Percentiles rank a stretch among this genome's conserved stretches.
phyloP scores from a whole-genome alignment of 1,140 invertebrate genomes.

The Chelonus insularis region DNA sequence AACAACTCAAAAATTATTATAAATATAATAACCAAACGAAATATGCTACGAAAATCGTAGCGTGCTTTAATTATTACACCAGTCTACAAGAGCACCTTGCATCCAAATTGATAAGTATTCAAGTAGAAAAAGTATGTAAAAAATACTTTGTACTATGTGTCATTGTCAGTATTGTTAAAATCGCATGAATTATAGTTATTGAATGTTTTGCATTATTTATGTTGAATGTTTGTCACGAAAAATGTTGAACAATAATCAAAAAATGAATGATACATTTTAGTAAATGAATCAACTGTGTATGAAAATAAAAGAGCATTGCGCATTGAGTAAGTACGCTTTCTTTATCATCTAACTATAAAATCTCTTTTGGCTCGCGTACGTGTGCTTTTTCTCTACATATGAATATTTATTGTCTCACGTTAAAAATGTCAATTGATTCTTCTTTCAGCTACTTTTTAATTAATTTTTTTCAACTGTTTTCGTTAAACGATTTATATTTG shows the following conservation, averaged over 20 bases:
- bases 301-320: constrained; percentile 1
- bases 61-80: neutral
- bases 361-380: neutral
- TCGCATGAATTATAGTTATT: neutral
- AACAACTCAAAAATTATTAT: neutral
- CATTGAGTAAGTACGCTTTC: constrained; percentile 14
- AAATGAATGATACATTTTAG: constrained; percentile 4
- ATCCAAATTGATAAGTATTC: neutral
- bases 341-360: no score
- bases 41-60: no score
- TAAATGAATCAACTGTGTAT: constrained; percentile 1
- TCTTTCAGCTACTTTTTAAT: no score
- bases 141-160: neutral
- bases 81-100: neutral
- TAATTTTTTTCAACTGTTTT: no score
- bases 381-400: neutral
- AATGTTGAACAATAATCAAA: neutral
- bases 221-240: neutral
- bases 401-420: no score
- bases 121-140: neutral
- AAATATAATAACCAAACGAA: no score
- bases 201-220: neutral
- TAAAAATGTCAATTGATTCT: no score
- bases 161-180: no score
- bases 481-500: no score